A percentile compares a stretch with the other conserved stretches of the same genome.
Evolutionary conservation across 1,140 invertebrate species (phyloP).

Genomic region (Chironomus striatipennis): DNA sequence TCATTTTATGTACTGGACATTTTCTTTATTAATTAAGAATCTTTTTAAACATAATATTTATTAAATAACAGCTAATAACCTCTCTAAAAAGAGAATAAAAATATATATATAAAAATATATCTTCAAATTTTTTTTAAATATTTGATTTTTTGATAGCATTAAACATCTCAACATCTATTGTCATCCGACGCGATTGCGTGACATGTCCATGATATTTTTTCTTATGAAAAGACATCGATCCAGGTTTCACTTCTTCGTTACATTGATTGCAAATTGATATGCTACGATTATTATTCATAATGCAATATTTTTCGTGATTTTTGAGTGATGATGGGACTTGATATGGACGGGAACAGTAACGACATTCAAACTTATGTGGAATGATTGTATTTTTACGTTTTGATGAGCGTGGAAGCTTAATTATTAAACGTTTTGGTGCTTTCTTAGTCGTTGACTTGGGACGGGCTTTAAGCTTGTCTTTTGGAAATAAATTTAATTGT

Average conservation of each 20-base stretch:
- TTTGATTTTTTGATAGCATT: too few species aligned
- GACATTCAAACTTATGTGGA: not conserved
- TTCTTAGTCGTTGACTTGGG: not conserved
- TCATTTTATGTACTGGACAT: too few species aligned
- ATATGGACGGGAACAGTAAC: not conserved
- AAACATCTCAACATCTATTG: too few species aligned
- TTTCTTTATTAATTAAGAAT: too few species aligned
- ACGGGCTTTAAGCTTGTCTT: not conserved
- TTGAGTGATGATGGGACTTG: not conserved
- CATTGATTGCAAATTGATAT: not conserved
- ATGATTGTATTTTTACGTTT: not conserved
- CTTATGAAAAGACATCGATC: not conserved
- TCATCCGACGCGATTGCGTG: not conserved
- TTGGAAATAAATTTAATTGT: not conserved
- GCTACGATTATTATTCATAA: not conserved
- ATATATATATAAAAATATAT: too few species aligned
- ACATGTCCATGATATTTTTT: not conserved
- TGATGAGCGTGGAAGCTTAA: not conserved
- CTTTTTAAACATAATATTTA: too few species aligned
- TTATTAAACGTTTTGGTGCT: not conserved
- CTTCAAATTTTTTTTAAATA: too few species aligned
- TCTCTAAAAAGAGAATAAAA: too few species aligned
- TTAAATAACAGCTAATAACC: too few species aligned
- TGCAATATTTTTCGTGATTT: not conserved
- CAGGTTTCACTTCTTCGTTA: not conserved